A percentile compares a stretch with the other conserved stretches of the same genome.
Conservation (phyloP, 2,797 vertebrate species). For the Notolabrus celidotus region DNA sequence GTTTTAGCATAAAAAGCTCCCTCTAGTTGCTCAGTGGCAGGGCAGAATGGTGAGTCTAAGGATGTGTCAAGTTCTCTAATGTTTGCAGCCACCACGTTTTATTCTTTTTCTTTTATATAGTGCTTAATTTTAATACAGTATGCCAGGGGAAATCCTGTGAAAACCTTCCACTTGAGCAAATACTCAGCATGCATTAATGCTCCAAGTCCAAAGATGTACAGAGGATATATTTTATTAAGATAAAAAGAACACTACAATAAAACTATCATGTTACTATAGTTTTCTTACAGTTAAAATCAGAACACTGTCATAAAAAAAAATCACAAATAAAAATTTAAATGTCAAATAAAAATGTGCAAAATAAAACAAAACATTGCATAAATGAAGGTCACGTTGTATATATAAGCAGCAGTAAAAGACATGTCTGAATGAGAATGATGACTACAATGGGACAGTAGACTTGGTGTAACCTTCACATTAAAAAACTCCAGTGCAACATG, state of each 20-base stretch:
- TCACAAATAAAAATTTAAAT: conserved; percentile 36
- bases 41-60: too few relatives aligned
- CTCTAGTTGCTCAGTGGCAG: too few relatives aligned
- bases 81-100: too few relatives aligned
- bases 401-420: conserved; percentile 40
- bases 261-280: conserved; percentile 32
- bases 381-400: conserved; percentile 48
- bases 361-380: conserved; percentile 56
- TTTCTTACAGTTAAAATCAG: conserved; percentile 37
- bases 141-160: not conserved
- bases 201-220: not conserved
- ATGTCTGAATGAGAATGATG: not conserved
- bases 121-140: too few relatives aligned
- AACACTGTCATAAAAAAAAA: conserved; percentile 3
- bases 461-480: not conserved
- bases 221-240: conserved; percentile 67
- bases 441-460: conserved; percentile 7
- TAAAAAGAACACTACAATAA: conserved; percentile 59
- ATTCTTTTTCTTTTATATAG: too few relatives aligned
- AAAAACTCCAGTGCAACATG: not conserved
- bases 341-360: conserved; percentile 74
- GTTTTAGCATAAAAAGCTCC: too few relatives aligned
- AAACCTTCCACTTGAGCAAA: not conserved
- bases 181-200: not conserved
- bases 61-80: too few relatives aligned